Conservation (phyloP, 2,797 vertebrate species). For the Enteromius mattozi region DNA sequence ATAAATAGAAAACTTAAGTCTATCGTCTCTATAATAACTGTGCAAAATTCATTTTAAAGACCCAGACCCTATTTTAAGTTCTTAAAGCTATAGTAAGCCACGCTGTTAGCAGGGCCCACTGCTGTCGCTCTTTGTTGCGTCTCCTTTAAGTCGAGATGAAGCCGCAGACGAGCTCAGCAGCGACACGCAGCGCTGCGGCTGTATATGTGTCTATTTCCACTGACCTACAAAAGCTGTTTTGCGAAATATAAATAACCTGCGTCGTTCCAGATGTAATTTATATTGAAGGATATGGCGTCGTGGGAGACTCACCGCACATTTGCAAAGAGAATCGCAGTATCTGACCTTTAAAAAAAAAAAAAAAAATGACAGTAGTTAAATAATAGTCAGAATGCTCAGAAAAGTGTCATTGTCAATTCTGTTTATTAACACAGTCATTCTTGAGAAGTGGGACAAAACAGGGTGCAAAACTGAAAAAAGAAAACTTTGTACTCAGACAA, state of each 20-base stretch:
- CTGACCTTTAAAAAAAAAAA: too few species aligned
- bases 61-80: constrained; percentile 77
- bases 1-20: constrained; percentile 73
- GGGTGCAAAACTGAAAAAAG: too few species aligned
- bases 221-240: neutral
- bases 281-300: neutral
- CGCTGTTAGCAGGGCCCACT: constrained; percentile 68
- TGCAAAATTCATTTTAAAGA: constrained; percentile 79
- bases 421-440: too few species aligned
- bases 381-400: neutral
- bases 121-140: constrained; percentile 82
- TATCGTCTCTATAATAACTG: constrained; percentile 76
- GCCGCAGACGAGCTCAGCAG: constrained; percentile 59
- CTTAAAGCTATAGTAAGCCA: constrained; percentile 87
- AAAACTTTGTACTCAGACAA: too few species aligned
- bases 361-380: neutral
- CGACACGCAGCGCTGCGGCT: constrained; percentile 48
- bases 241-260: too few species aligned
- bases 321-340: neutral
- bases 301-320: neutral
- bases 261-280: neutral
- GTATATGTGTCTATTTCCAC: neutral
- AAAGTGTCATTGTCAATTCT: neutral
- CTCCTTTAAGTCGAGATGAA: constrained; percentile 85
- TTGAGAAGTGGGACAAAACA: too few species aligned